Conservation (phyloP, 2,113 vertebrate genomes). For the Hippocampus zosterae region DNA sequence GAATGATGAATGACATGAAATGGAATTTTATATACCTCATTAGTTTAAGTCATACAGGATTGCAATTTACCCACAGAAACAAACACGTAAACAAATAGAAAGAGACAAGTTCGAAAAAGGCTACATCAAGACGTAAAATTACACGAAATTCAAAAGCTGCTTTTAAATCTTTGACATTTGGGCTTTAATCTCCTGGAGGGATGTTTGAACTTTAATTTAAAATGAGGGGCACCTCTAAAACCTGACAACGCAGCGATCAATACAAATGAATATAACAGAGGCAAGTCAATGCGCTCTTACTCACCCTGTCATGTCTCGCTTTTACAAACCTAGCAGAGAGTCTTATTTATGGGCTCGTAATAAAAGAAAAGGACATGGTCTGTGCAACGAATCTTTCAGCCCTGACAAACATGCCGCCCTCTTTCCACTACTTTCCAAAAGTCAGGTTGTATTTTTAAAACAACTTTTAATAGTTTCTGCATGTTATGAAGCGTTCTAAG, state of each 20-base stretch:
- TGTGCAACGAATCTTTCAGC: conserved; percentile 43
- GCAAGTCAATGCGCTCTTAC: conserved; percentile 17
- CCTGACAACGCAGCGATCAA: conserved; percentile 52
- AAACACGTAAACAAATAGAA: neutral
- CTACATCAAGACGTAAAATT: neutral
- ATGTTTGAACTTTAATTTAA: conserved; percentile 64
- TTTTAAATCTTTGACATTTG: conserved; percentile 16
- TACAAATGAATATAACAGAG: conserved; percentile 49
- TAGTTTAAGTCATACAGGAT: neutral
- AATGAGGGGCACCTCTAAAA: conserved; percentile 53
- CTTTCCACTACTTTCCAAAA: conserved; percentile 44
- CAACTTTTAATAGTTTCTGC: conserved; percentile 60
- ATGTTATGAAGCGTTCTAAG: conserved; percentile 58
- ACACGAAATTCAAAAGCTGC: conserved; percentile 17
- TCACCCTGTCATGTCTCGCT: conserved; percentile 16
- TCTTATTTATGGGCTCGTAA: conserved; percentile 53
- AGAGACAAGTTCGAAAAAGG: neutral
- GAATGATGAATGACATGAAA: conserved; percentile 7
- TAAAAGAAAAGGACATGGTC: conserved; percentile 48
- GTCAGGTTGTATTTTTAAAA: conserved; percentile 42
- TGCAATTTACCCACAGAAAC: neutral
- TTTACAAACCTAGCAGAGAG: conserved; percentile 37
- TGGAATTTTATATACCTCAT: neutral
- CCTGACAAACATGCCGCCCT: conserved; percentile 42
- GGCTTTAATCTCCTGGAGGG: conserved; percentile 33